Evolutionary conservation across 2,113 vertebrate species (phyloP).

Genomic region (Antechinus flavipes): DNA sequence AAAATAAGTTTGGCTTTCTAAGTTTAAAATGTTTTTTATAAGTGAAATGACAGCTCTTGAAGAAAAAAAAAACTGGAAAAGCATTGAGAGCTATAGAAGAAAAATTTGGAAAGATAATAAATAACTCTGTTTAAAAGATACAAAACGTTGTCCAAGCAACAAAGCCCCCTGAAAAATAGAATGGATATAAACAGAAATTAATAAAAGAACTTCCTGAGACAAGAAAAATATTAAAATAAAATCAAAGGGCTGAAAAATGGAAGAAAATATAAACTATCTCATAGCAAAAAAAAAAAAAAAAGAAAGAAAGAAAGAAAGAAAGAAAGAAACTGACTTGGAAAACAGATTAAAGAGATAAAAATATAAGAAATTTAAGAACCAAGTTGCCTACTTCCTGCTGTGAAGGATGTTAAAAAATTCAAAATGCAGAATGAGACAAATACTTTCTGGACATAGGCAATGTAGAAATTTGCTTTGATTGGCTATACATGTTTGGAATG

Average conservation of each 20-base stretch:
- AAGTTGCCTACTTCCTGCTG: background rate
- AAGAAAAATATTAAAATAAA: background rate
- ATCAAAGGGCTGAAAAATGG: background rate
- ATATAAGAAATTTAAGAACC: background rate
- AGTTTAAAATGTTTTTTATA: background rate
- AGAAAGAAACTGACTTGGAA: background rate
- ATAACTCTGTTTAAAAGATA: background rate
- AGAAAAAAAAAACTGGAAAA: background rate
- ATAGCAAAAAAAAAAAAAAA: background rate
- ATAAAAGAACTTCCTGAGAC: background rate
- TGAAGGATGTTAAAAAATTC: background rate
- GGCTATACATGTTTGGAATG: background rate
- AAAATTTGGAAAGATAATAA: background rate
- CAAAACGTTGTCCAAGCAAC: background rate
- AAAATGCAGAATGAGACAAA: background rate
- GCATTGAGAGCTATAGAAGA: background rate
- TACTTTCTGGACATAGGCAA: background rate
- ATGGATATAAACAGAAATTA: background rate
- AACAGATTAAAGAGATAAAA: background rate
- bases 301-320: background rate
- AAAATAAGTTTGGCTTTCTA: background rate
- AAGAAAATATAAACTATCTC: background rate
- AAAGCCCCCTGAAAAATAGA: background rate
- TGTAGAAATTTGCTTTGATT: background rate
- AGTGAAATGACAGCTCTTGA: background rate